Evolutionary conservation across 2,888 invertebrate species (phyloP).

Genomic region (Calephelis perditalis): DNA sequence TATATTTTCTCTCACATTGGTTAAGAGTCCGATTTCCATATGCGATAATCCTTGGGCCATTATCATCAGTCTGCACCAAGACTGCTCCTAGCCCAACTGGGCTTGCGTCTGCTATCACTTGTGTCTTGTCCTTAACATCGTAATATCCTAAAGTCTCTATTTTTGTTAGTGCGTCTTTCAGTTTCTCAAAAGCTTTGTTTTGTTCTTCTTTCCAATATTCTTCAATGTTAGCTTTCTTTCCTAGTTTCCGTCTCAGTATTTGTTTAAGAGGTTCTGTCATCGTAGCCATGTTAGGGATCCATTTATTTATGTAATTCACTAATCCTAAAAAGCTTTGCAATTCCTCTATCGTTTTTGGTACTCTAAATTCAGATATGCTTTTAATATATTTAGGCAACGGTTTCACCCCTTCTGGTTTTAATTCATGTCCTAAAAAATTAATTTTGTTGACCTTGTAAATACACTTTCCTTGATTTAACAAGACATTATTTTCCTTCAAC

Average conservation of each 20-base stretch:
- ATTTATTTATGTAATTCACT: constrained; percentile 25
- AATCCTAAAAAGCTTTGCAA: constrained; percentile 35
- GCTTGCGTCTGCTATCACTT: constrained; percentile 21
- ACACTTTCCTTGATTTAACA: constrained; percentile 28
- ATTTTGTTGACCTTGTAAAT: constrained; percentile 18
- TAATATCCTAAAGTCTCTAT: constrained; percentile 19
- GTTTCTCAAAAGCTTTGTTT: constrained; percentile 24
- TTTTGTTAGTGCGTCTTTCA: constrained; percentile 25
- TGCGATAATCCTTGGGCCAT: constrained; percentile 30
- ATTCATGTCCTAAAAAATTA: constrained; percentile 29
- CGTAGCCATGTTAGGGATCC: constrained; percentile 27
- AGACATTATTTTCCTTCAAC: constrained; percentile 26
- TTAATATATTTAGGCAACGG: constrained; percentile 30
- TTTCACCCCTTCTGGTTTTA: constrained; percentile 24
- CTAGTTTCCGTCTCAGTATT: constrained; percentile 19
- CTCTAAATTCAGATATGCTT: constrained; percentile 20
- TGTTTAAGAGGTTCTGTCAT: constrained; percentile 28
- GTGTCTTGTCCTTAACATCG: neutral
- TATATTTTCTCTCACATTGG: constrained; percentile 25
- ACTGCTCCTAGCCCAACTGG: constrained; percentile 22
- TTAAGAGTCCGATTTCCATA: constrained; percentile 28
- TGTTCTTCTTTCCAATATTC: constrained; percentile 23
- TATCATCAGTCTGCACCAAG: constrained; percentile 17
- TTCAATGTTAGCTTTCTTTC: constrained; percentile 17
- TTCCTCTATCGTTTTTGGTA: constrained; percentile 28